Evolutionary conservation across 2,888 invertebrate species (phyloP), one percentile per base, ranked within the genome.

Genomic region (Bedellia somnulentella): DNA sequence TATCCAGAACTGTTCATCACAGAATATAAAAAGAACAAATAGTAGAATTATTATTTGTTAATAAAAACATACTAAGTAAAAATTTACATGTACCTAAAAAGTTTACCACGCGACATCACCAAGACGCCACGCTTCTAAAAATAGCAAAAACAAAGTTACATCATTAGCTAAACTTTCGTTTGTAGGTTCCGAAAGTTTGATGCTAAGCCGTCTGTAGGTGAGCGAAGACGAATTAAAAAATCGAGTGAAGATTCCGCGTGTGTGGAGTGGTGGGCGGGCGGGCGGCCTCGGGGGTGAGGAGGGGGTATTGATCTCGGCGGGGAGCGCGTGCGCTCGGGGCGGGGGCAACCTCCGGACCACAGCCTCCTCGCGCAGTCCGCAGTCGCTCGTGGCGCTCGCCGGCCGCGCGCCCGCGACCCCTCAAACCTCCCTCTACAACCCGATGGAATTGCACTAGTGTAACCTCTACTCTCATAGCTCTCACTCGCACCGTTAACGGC

Each of bases 231-330:
- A 53, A 49, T 45, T 54, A 45, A 43, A 39, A 49, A 54, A 55
- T 43, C 45, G 45, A 42, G 41, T 43, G 45, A 45, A 46, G 42
- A 50, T 41, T 39, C 42, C 41, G 43, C 43, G 40, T 42, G 45
- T 45, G 44, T 54, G 42, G 35, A 31, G 38, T 33, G 57, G 44
- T 60, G 70, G 53, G 47, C 47, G 68, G 62, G 66, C 29, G 46
- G 58, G 70, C 66, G 39, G 64, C 42, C 34, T 31, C 39, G 33
- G 57, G 44, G 59, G 67, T 53, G 47, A 47, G 36, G 55, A 59
- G 68, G 70, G 71, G 54, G 71, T 73, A 73, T 73, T 64, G 73
- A 73, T 73, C 68, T 53, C 52, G 41, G 49, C 46, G 45, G 48
- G 42, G 49, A 52, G 26, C 46, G 52, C 51, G 52, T 51, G 52